Base-by-base conservation (phyloP, 2,888 invertebrate species). In the Smittia aterrima region DNA sequence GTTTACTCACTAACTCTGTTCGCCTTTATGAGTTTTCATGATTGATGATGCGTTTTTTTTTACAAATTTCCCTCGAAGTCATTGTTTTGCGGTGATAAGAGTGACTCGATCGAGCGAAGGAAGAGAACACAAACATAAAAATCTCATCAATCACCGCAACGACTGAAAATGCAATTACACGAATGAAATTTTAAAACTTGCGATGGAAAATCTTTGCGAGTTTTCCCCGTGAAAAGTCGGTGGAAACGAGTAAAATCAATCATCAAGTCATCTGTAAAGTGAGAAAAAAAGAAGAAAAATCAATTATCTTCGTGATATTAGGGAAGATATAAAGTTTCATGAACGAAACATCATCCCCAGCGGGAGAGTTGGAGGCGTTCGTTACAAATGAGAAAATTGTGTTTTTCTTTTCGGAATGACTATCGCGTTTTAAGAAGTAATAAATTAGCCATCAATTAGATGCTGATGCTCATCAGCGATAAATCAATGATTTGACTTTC, bases 31-130 rank as follows among this genome's bases (percentile, higher is more conserved):
- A 58, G 9, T 58, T 58, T 18, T 22, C 9, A 58, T 58, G 58
- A 58, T 58, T 58, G 58, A 58, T 58, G 58, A 22, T 58, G 58
- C 20, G 47, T n/a, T 47, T 47, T 47, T 16, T 47, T 47, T 38
- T 11, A 38, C 6, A 16, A 47, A 47, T n/a, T 47, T 47, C 47
- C 16, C 47, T 58, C 22, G 22, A 20, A 20, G 58, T 58, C 20
- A 58, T 58, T 58, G 58, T 58, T 58, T 58, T 22, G 18, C 32
- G 32, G 32, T 32, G 32, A 32, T 32, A 32, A 32, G 32, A 32
- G 4, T 32, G 32, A 58, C 7, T 58, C 22, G 20, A 58, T 20
- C 22, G 58, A 47, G 47, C n/a, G 58, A 58, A 22, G 58, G 3
- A 11, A 7, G 13, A 58, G 3, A 58, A 58, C 47, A n/a, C n/a